phyloP scores from a whole-genome alignment of 1,140 invertebrate genomes.

The Caenorhabditis brenneri region DNA sequence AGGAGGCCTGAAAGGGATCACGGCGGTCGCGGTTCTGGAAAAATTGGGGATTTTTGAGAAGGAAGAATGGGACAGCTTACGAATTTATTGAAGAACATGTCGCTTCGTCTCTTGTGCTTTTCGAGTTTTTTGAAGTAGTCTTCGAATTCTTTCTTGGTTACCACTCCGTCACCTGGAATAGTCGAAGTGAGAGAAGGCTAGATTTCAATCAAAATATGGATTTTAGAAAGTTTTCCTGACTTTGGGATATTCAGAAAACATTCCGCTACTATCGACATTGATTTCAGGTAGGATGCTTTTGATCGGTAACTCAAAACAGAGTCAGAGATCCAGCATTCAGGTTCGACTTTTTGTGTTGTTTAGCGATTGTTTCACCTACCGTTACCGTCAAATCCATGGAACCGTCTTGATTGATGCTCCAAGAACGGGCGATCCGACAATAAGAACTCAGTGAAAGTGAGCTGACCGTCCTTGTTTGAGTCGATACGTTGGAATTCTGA shows the following conservation, averaged over 20 bases:
- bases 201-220: background rate
- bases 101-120: conserved; percentile 16
- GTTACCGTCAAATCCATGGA: conserved; percentile 31
- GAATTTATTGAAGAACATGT: conserved; percentile 41
- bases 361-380: too few relatives aligned
- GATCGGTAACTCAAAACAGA: too few relatives aligned
- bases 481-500: conserved; percentile 36
- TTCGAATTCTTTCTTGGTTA: conserved; percentile 44
- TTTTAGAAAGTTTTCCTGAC: too few relatives aligned
- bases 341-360: too few relatives aligned
- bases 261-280: too few relatives aligned
- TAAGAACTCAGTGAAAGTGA: conserved; percentile 45
- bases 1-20: conserved; percentile 35
- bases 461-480: conserved; percentile 28
- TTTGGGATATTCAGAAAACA: too few relatives aligned
- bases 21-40: conserved; percentile 37
- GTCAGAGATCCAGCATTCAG: too few relatives aligned
- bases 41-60: background rate
- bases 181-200: background rate
- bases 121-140: conserved; percentile 31
- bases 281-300: too few relatives aligned
- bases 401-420: conserved; percentile 35
- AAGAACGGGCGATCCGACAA: conserved; percentile 28
- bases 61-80: background rate
- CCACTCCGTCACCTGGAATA: conserved; percentile 11